Base-by-base conservation (phyloP, 2,113 vertebrate species). In the Atherinomorus stipes region DNA sequence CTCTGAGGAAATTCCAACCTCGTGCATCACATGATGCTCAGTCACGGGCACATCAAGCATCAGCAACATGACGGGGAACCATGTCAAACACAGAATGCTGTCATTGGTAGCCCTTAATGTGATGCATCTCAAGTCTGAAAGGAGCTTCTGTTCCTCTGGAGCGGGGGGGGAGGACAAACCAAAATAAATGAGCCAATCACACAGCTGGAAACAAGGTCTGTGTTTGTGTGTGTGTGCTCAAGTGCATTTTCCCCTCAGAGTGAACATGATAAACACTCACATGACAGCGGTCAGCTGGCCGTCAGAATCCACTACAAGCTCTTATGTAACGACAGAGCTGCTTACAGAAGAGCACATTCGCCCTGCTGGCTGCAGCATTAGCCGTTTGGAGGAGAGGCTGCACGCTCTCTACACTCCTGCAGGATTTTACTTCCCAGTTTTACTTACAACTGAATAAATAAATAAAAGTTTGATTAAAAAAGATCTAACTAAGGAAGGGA, bases 231-330 rank as follows among this genome's bases (percentile, higher is more conserved):
- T 65, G 51, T 25, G 64, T 71, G 75, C 42, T 34, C 45, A 47
- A 26, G 71, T 75, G 45, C 57, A 44, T 16, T 63, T 58, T 58
- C 49, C 61, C 68, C 50, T 71, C 59, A 22, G 16, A 61, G 64
- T 63, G 85, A 78, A 34, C 31, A 34, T 79, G 64, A 75, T 72
- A 73, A 88, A 79, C 5, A n/a, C 78, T 89, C 88, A 91, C 82
- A 85, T 90, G 88, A 88, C 85, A 71, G 47, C 76, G 81, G 81
- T 89, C 88, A 91, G 84, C 82, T 81, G 80, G 62, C 69, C 76
- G 74, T 85, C 81, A 86, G 59, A 81, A 80, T 86, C 74, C 85
- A 86, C 84, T 74, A 81, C 50, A 9, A 59, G 68, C 72, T 66
- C 84, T 84, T 90, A 83, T 60, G 69, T 87, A 85, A 90, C 51